These are phyloP conservation scores for Burhinus bistriatus DNA, from an alignment of 2,113 vertebrate genomes.

Conservation along the genomic window DNA sequence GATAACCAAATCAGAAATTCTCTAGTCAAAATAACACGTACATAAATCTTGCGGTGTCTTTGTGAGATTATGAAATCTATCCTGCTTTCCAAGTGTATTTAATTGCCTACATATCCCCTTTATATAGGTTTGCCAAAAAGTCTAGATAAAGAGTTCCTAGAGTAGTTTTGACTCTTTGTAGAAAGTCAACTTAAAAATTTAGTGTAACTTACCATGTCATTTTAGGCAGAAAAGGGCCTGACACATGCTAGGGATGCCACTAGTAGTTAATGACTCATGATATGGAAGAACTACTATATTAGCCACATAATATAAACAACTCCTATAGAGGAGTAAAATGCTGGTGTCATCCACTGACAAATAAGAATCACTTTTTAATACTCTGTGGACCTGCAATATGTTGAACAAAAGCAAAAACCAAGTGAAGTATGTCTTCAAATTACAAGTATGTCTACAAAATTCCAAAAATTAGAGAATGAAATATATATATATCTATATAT, in stretches of 20 bases:
- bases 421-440: neutral
- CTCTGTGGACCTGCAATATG: neutral
- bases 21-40: neutral
- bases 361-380: neutral
- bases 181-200: neutral
- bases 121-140: neutral
- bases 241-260: neutral
- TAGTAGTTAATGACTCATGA: neutral
- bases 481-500: too few species aligned
- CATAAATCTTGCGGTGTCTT: neutral
- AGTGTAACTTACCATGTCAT: rapidly evolving
- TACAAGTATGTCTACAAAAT: neutral
- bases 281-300: neutral
- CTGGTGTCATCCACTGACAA: neutral
- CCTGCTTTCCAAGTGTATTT: neutral
- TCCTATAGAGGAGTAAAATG: neutral
- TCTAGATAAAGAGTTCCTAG: neutral
- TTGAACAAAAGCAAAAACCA: neutral
- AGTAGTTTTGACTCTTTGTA: neutral
- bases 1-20: neutral
- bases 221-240: neutral
- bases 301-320: neutral
- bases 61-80: neutral
- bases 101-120: neutral
- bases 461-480: neutral